Base-by-base conservation (phyloP, 1,140 invertebrate genomes). In the Trachymyrmex cornetzi region DNA sequence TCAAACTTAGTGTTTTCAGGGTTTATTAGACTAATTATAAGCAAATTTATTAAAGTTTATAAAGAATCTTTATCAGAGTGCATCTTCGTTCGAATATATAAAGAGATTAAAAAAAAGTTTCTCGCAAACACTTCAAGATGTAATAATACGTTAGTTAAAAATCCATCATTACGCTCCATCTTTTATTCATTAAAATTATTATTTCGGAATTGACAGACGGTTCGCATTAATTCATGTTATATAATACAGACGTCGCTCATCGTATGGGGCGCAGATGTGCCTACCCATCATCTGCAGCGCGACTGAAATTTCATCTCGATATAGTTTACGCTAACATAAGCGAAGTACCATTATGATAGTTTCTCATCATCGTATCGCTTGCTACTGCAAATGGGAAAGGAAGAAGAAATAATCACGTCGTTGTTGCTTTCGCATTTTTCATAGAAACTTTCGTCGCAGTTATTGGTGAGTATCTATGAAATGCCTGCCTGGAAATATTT, bases 251-350 rank as follows among this genome's bases (percentile, higher is more conserved):
- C 55, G 57, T 50, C 87, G 84, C 67, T 77, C 27, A 77, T 87
- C 90, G 89, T 88, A 87, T 85, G 87, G 55, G 7, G 38, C 30
- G 66, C 81, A 86, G 84, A 89, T 90, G 87, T 55, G 59, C 19
- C 50, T 12, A 63, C 50, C 24, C 19, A 67, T 66, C 66, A 19
- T 24, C 34, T 38, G 16, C 57, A n/a, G 38, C 11, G 53, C 74
- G 77, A 86, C 88, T 93, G 91, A 92, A 94, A 94, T 93, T 93
- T 93, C 91, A 93, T 88, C 88, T 82, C 79, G 57, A 63, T 80
- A 72, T 87, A 61, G 67, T 77, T 88, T 72, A 48, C 69, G 44
- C 38, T 61, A 50, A 50, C 48, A 50, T 50, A 50, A 84, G 53
- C 74, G 82, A 67, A 85, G 71, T 87, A 77, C 27, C 19, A 24